Conservation (phyloP, 2,888 invertebrate species). For the Candidula unifasciata region DNA sequence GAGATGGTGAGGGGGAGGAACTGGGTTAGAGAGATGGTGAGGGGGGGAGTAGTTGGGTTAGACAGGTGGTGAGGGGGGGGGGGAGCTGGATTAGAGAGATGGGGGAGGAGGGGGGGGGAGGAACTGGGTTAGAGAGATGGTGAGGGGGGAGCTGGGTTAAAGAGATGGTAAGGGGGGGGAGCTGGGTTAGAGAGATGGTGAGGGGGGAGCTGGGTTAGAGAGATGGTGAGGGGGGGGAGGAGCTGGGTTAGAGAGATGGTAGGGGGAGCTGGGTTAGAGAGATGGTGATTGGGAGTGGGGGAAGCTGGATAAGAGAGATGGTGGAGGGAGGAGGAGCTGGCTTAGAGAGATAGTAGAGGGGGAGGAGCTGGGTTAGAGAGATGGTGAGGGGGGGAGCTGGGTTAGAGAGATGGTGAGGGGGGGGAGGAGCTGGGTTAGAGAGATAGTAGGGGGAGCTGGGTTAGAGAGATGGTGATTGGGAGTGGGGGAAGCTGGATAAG, state of each 20-base stretch:
- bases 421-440: not conserved
- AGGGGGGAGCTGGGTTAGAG: too few relatives aligned
- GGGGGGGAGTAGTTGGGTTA: not conserved
- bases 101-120: not conserved
- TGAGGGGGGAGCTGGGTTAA: not conserved
- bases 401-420: not conserved
- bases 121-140: not conserved
- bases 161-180: not conserved
- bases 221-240: not conserved
- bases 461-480: not conserved
- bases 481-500: not conserved
- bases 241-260: not conserved
- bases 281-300: not conserved
- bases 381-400: not conserved
- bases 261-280: not conserved
- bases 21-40: not conserved
- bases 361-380: not conserved
- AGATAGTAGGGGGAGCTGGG: too few relatives aligned
- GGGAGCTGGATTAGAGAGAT: not conserved
- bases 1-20: not conserved
- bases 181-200: not conserved
- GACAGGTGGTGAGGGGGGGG: not conserved
- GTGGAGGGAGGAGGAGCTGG: not conserved
- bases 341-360: not conserved
- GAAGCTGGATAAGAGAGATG: not conserved